Percentiles rank a stretch among this genome's conserved stretches.
phyloP scores from a whole-genome alignment of 53 echinoderm and acorn worm species.

The Actinopyga echinites region DNA sequence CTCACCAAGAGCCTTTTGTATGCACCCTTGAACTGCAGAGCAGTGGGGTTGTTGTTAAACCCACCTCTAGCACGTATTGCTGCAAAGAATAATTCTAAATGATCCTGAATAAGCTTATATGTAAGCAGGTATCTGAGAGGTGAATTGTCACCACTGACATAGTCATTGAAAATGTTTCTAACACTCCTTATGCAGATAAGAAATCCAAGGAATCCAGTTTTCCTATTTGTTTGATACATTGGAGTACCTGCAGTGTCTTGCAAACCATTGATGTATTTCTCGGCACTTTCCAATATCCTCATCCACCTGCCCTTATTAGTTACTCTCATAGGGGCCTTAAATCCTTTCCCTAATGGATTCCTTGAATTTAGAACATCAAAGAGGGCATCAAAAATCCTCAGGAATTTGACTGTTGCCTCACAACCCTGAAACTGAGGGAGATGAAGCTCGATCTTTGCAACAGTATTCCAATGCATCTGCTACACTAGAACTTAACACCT shows the following conservation, averaged over 20 bases:
- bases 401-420: conserved; percentile 25
- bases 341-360: not conserved
- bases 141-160: not conserved
- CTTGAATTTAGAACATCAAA: conserved; percentile 38
- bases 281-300: not conserved
- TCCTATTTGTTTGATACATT: conserved; percentile 28
- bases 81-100: conserved; percentile 57
- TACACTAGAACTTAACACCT: conserved; percentile 34
- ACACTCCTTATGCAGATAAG: conserved; percentile 26
- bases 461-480: conserved; percentile 45
- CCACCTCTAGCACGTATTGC: conserved; percentile 23
- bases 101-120: conserved; percentile 54
- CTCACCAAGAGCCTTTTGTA: conserved; percentile 45
- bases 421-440: conserved; percentile 28
- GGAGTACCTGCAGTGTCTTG: not conserved
- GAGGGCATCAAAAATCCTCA: not conserved
- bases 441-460: not conserved
- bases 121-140: conserved; percentile 49
- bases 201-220: conserved; percentile 40
- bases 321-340: not conserved
- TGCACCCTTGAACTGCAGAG: conserved; percentile 33
- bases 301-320: not conserved
- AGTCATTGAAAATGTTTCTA: conserved; percentile 7
- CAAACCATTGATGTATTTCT: not conserved
- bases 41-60: conserved; percentile 48